These are phyloP conservation scores for Myripristis murdjan DNA, from an alignment of 2,797 vertebrate species.

Conservation along the genomic window DNA sequence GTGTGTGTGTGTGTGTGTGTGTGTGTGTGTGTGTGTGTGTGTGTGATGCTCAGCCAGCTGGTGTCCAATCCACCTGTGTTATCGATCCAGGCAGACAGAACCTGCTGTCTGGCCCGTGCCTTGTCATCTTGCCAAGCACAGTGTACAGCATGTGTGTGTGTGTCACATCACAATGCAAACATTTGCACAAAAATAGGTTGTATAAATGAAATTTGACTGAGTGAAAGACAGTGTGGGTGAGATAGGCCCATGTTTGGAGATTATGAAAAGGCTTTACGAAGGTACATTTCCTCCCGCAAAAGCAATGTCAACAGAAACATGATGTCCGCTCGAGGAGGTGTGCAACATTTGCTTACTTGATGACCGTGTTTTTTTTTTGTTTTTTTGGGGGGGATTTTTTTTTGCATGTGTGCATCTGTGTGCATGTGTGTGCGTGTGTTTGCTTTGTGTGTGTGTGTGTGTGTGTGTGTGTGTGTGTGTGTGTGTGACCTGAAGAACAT, in stretches of 20 bases:
- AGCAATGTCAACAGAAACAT: conserved; percentile 30
- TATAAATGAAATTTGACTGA: conserved; percentile 13
- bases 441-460: neutral
- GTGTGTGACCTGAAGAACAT: neutral
- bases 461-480: neutral
- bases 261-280: conserved; percentile 25
- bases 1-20: neutral
- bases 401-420: neutral
- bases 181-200: conserved; percentile 28
- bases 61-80: neutral
- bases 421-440: neutral
- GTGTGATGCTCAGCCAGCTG: neutral
- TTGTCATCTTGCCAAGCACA: conserved; percentile 4
- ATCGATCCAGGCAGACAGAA: neutral
- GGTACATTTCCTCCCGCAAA: conserved; percentile 10
- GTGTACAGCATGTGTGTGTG: neutral
- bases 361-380: conserved; percentile 1
- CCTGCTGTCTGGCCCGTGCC: neutral
- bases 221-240: neutral
- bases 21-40: neutral
- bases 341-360: neutral
- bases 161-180: conserved; percentile 11
- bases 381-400: neutral
- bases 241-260: conserved; percentile 11
- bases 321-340: neutral